These are phyloP conservation scores for Tribolium freemani DNA, from an alignment of 2,888 invertebrate species.

Conservation along the genomic window DNA sequence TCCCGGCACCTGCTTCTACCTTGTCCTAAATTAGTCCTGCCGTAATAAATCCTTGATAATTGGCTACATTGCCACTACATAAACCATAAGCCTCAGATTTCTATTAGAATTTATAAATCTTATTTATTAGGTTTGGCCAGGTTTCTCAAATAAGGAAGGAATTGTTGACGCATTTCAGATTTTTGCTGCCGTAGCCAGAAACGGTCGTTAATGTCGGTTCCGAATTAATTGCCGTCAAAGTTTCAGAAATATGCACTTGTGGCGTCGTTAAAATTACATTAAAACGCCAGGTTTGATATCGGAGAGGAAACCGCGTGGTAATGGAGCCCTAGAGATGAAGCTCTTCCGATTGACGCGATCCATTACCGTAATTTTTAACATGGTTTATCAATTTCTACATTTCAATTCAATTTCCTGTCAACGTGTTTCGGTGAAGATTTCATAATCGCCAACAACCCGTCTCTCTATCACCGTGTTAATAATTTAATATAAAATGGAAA, in stretches of 20 bases:
- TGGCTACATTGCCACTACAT: slow-evolving; percentile 63
- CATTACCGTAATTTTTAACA: slow-evolving; percentile 66
- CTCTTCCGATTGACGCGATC: slow-evolving; percentile 61
- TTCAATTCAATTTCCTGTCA: slow-evolving; percentile 61
- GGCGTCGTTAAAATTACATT: slow-evolving; percentile 67
- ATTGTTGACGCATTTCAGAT: too few species aligned
- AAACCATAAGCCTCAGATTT: slow-evolving; percentile 65
- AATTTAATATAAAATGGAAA: slow-evolving; percentile 41
- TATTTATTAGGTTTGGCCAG: slow-evolving; percentile 35
- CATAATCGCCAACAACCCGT: slow-evolving; percentile 37
- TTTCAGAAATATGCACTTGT: slow-evolving; percentile 59
- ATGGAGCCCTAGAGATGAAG: slow-evolving; percentile 53
- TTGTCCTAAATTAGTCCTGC: slow-evolving; percentile 65
- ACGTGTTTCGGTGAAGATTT: slow-evolving; percentile 54
- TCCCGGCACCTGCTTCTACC: slow-evolving; percentile 64
- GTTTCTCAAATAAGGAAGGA: too few species aligned
- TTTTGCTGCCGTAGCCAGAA: neutral
- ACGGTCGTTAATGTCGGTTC: slow-evolving; percentile 51
- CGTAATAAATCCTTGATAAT: slow-evolving; percentile 68
- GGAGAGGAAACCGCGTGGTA: slow-evolving; percentile 43
- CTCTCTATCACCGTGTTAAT: slow-evolving; percentile 35
- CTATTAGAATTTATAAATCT: slow-evolving; percentile 51
- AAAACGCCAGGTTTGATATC: slow-evolving; percentile 65
- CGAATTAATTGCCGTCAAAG: slow-evolving; percentile 56
- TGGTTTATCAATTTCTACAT: slow-evolving; percentile 65